Evolutionary conservation across 2,113 vertebrate genomes (phyloP).

Genomic region (Anhinga rufa): DNA sequence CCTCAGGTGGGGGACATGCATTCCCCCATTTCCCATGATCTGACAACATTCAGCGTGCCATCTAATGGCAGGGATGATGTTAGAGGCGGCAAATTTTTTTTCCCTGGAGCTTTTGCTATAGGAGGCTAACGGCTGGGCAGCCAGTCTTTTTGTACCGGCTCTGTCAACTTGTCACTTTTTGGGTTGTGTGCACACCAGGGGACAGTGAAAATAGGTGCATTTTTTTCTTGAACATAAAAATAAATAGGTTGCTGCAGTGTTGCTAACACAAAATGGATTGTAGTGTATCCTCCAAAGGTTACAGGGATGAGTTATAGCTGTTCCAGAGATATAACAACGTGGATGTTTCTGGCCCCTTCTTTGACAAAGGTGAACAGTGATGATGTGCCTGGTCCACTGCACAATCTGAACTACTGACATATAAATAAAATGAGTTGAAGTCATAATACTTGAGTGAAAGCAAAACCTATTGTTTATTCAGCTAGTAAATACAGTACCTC

Average conservation of each 20-base stretch:
- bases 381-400: constrained; percentile 49
- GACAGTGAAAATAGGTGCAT: constrained; percentile 9
- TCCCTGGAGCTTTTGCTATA: neutral
- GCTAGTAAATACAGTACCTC: constrained; percentile 32
- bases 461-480: constrained; percentile 61
- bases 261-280: constrained; percentile 46
- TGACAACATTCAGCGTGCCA: neutral
- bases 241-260: neutral
- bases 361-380: constrained; percentile 48
- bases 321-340: neutral
- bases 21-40: neutral
- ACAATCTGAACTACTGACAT: constrained; percentile 49
- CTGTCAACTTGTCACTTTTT: constrained; percentile 11
- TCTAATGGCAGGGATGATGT: neutral
- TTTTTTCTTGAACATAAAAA: constrained; percentile 45
- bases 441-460: constrained; percentile 47
- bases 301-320: constrained; percentile 20
- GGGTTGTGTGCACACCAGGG: neutral
- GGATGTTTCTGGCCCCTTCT: constrained; percentile 29
- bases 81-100: neutral
- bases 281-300: constrained; percentile 32
- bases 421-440: constrained; percentile 57
- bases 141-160: neutral
- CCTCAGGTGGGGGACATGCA: fast-evolving
- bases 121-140: neutral